phyloP scores from a whole-genome alignment of 1,140 invertebrate species.

The Polypedilum pembai region DNA sequence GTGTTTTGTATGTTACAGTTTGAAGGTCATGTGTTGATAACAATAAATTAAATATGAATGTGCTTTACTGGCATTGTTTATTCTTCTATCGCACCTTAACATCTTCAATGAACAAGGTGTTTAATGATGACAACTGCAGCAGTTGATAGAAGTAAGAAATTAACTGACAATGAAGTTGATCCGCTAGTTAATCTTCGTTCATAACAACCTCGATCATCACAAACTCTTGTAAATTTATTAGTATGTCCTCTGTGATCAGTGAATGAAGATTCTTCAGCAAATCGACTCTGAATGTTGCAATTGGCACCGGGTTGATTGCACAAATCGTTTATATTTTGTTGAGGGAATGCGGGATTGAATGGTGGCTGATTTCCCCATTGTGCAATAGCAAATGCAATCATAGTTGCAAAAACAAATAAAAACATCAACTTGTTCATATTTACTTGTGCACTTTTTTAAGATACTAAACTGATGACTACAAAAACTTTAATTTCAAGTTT shows the following conservation, averaged over 20 bases:
- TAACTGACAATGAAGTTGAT: neutral
- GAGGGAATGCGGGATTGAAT: neutral
- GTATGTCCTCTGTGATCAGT: slow-evolving; percentile 1
- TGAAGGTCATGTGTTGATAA: too few species aligned
- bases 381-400: neutral
- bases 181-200: neutral
- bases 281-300: slow-evolving; percentile 21
- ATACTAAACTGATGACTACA: neutral
- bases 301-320: neutral
- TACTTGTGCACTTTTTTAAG: neutral
- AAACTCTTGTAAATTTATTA: neutral
- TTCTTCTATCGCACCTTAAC: neutral
- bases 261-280: neutral
- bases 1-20: too few species aligned
- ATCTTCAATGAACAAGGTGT: neutral
- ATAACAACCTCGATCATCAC: neutral
- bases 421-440: slow-evolving; percentile 2
- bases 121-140: neutral
- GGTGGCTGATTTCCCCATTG: neutral
- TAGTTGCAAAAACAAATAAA: neutral
- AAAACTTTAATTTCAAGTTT: neutral
- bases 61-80: neutral
- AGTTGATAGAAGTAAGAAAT: neutral
- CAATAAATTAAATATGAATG: too few species aligned
- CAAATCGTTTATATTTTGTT: neutral